These are phyloP conservation scores for Amphimallon solstitiale DNA, from an alignment of 2,888 invertebrate genomes.

Conservation along the genomic window DNA sequence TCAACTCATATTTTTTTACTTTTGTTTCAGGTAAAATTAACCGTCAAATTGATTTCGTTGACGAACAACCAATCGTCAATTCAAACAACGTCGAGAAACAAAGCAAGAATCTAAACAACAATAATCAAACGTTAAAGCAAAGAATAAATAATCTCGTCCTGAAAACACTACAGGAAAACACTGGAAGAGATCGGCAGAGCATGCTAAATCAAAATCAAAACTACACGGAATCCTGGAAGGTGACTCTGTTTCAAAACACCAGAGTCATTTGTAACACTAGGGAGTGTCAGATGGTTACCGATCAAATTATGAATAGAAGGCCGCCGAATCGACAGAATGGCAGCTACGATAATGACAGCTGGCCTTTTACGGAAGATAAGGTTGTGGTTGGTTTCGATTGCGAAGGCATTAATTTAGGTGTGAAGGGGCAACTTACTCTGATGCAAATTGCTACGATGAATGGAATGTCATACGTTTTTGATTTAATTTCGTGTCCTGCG, in stretches of 20 bases:
- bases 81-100: slow-evolving; percentile 34
- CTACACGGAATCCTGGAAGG: slow-evolving; percentile 78
- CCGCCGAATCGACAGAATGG: slow-evolving; percentile 3
- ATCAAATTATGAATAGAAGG: slow-evolving; percentile 74
- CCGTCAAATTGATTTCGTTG: slow-evolving; percentile 32
- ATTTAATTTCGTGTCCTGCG: slow-evolving; percentile 84
- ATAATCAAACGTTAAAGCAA: slow-evolving; percentile 85
- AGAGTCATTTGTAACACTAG: slow-evolving; percentile 82
- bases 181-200: slow-evolving; percentile 68
- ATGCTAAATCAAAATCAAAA: slow-evolving; percentile 55
- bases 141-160: slow-evolving; percentile 88
- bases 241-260: slow-evolving; percentile 82
- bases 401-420: slow-evolving; percentile 91
- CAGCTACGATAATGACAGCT: slow-evolving; percentile 42
- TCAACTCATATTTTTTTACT: not conserved
- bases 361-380: slow-evolving; percentile 61
- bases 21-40: slow-evolving; percentile 35
- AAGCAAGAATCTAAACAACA: slow-evolving; percentile 60
- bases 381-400: slow-evolving; percentile 87
- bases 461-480: slow-evolving; percentile 88
- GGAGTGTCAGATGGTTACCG: slow-evolving; percentile 81
- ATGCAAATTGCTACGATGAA: slow-evolving; percentile 85
- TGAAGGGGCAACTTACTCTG: slow-evolving; percentile 87
- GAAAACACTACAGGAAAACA: slow-evolving; percentile 90
- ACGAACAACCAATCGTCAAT: slow-evolving; percentile 18